Evolutionary conservation across 2,113 vertebrate genomes (phyloP).

Genomic region (Pseudonaja textilis): DNA sequence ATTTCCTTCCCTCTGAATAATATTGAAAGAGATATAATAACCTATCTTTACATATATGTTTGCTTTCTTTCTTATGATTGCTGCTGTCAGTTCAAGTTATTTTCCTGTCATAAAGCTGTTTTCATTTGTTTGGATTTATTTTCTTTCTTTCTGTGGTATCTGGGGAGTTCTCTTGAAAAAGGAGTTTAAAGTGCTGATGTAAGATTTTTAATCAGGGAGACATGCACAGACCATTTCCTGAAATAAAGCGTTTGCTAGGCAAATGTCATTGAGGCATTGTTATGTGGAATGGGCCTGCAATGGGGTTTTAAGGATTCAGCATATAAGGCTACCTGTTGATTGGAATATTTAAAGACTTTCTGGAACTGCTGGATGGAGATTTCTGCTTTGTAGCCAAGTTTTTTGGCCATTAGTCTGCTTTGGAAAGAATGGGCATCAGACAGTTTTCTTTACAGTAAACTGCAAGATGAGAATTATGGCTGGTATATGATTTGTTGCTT

Average conservation of each 20-base stretch:
- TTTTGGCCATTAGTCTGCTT: background rate
- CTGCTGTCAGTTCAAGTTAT: background rate
- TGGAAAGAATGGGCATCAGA: background rate
- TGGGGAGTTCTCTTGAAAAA: background rate
- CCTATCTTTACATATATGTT: background rate
- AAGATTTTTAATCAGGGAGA: conserved; percentile 20
- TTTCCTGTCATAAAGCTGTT: background rate
- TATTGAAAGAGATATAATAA: background rate
- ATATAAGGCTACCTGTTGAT: background rate
- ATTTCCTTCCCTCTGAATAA: background rate
- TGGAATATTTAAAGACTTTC: background rate
- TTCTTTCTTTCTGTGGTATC: background rate
- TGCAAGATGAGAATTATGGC: background rate
- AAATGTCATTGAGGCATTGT: background rate
- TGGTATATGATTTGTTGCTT: background rate
- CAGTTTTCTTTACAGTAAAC: background rate
- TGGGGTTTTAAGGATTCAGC: background rate
- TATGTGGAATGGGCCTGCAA: background rate
- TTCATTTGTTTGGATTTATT: background rate
- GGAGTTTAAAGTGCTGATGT: conserved; percentile 1
- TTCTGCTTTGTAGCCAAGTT: background rate
- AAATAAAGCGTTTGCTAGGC: background rate
- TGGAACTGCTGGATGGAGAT: background rate
- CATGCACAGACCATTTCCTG: background rate
- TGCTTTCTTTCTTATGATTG: background rate